Conservation (phyloP, 2,113 vertebrate species). For the Alectura lathami region DNA sequence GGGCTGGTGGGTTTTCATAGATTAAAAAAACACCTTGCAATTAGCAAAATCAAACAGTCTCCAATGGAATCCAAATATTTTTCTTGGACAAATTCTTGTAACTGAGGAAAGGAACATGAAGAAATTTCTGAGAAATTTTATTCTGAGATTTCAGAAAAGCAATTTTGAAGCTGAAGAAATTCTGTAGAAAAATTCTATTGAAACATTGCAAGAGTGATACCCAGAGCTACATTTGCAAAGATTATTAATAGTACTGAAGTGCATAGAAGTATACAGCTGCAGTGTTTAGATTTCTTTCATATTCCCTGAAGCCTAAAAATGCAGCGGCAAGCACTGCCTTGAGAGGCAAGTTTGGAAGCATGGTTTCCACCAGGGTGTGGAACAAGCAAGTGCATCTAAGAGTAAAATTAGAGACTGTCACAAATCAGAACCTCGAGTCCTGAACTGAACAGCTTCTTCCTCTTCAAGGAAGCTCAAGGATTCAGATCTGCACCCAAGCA, state of each 20-base stretch:
- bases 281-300: background rate
- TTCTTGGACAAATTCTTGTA: background rate
- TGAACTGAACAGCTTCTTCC: background rate
- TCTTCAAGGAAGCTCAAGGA: background rate
- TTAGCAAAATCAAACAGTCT: background rate
- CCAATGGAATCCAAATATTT: background rate
- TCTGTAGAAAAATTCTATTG: background rate
- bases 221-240: background rate
- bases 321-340: background rate
- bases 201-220: background rate
- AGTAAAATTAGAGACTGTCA: background rate
- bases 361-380: background rate
- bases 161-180: background rate
- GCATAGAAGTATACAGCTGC: background rate
- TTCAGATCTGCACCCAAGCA: background rate
- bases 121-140: background rate
- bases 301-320: background rate
- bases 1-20: background rate
- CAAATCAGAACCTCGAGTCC: background rate
- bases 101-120: background rate
- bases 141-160: background rate
- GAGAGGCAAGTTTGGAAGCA: background rate
- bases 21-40: background rate
- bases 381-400: background rate
- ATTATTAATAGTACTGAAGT: background rate